Evolutionary conservation across 2,113 vertebrate species (phyloP).

Genomic region (Columbina picui): DNA sequence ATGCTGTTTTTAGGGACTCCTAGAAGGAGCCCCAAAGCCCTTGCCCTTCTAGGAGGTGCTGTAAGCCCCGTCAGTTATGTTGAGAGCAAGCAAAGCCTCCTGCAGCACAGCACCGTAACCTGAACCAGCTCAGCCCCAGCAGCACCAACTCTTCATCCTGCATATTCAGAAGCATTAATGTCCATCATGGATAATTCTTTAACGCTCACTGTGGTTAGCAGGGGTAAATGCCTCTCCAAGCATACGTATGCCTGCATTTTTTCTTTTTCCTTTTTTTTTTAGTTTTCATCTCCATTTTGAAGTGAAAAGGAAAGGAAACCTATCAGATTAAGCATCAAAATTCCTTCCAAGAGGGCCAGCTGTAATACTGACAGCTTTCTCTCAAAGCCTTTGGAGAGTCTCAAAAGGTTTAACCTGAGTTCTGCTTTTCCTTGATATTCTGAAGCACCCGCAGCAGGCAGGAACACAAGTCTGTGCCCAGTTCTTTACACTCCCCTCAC

Average conservation of each 20-base stretch:
- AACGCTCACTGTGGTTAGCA: not conserved
- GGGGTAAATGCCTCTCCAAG: not conserved
- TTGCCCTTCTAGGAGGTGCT: not conserved
- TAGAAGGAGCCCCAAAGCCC: not conserved
- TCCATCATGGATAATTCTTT: not conserved
- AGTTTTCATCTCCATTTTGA: not conserved
- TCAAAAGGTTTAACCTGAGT: not conserved
- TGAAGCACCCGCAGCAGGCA: not conserved
- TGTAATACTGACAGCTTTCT: not conserved
- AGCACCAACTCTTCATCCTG: not conserved
- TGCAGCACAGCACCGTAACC: not conserved
- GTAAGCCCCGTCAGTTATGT: not conserved
- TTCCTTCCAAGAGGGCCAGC: not conserved
- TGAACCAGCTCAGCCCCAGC: not conserved
- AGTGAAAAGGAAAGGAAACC: not conserved
- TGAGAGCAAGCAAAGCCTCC: not conserved
- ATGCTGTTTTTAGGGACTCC: not conserved
- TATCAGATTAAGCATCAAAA: not conserved
- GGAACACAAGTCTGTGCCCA: not conserved
- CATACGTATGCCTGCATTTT: no score
- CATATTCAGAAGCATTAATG: not conserved
- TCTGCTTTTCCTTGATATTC: not conserved
- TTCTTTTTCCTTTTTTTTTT: not conserved
- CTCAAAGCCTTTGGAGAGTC: not conserved
- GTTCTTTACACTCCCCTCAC: accelerated